Evolutionary conservation across 1,140 invertebrate genomes (phyloP).

Genomic region (Drosophila subobscura): DNA sequence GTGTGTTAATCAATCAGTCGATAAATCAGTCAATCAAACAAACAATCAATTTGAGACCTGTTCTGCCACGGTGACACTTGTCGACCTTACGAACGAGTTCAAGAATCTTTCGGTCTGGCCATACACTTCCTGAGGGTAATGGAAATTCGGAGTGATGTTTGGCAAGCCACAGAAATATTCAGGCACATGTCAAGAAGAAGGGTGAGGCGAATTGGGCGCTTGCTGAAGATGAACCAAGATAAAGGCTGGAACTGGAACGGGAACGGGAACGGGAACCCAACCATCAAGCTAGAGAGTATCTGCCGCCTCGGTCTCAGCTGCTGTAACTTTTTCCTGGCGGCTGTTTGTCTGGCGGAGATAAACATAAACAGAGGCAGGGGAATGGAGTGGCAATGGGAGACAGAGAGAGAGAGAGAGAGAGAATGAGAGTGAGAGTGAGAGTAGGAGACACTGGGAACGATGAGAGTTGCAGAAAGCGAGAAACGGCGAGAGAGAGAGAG

Average conservation of each 20-base stretch:
- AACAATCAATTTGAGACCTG: conserved; percentile 15
- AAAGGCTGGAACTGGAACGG: too few species aligned
- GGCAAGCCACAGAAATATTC: too few species aligned
- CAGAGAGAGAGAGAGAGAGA: not conserved
- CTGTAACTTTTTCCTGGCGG: conserved; percentile 17
- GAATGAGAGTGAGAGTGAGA: not conserved
- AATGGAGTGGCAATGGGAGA: not conserved
- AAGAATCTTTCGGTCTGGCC: conserved; percentile 25
- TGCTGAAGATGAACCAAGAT: too few species aligned
- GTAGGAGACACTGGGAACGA: not conserved
- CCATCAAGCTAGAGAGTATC: too few species aligned
- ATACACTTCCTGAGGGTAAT: too few species aligned
- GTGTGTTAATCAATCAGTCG: conserved; percentile 46
- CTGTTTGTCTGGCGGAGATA: conserved; percentile 32
- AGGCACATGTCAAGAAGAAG: too few species aligned
- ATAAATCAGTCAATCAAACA: conserved; percentile 51
- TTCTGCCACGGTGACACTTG: conserved; percentile 12
- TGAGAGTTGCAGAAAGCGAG: not conserved
- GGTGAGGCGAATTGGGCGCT: too few species aligned
- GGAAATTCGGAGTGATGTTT: too few species aligned
- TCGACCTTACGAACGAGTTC: conserved; percentile 45
- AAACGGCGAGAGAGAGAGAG: not conserved
- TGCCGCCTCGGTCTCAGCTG: not conserved
- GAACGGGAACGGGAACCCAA: too few species aligned
- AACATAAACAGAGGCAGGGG: not conserved